A percentile compares a stretch with the other conserved stretches of the same genome.
Evolutionary conservation across 2,113 vertebrate genomes (phyloP).

Genomic region (Urocolius indicus): DNA sequence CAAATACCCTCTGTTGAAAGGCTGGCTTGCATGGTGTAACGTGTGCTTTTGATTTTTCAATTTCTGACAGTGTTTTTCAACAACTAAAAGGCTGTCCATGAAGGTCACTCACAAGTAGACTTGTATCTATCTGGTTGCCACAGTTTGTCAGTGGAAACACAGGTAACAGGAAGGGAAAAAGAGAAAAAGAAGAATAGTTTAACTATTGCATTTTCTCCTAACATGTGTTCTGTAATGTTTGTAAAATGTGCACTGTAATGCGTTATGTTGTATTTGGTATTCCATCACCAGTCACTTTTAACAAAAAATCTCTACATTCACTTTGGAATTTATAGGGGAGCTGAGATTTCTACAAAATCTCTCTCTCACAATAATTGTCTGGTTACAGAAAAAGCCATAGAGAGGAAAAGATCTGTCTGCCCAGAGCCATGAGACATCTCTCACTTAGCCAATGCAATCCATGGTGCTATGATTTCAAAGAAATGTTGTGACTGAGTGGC

Average conservation of each 20-base stretch:
- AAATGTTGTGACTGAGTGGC: not conserved
- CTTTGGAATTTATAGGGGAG: not conserved
- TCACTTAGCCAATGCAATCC: not conserved
- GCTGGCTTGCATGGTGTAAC: not conserved
- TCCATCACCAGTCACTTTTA: not conserved
- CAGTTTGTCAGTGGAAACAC: not conserved
- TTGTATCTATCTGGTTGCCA: not conserved
- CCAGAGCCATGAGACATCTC: not conserved
- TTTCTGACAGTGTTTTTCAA: not conserved
- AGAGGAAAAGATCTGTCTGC: not conserved
- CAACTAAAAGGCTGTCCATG: not conserved
- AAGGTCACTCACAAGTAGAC: not conserved
- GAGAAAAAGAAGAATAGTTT: not conserved
- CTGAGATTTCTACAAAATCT: not conserved
- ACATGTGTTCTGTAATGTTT: not conserved
- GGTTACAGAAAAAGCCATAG: not conserved
- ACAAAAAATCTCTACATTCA: not conserved
- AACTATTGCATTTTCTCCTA: not conserved
- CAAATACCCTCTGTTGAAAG: not conserved
- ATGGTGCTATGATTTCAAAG: not conserved
- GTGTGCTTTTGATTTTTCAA: not conserved
- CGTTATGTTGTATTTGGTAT: not conserved
- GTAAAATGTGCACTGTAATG: not conserved
- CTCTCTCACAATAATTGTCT: not conserved
- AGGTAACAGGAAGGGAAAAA: not conserved